Base-by-base conservation (phyloP, 2,888 invertebrate species). In the Dromius quadrimaculatus region DNA sequence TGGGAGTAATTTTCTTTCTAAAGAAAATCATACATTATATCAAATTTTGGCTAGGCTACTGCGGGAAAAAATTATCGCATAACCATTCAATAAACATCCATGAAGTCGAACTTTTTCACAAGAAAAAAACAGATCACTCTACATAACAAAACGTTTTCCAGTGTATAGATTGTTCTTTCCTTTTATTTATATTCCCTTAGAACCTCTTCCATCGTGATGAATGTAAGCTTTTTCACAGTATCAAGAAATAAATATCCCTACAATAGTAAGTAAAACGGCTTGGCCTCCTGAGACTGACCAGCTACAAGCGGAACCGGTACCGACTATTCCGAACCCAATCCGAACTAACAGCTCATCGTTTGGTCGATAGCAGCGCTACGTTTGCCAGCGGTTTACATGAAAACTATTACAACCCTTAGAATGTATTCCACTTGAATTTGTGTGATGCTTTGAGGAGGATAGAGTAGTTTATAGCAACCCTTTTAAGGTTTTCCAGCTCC, bases 171-270 rank as follows among this genome's bases (percentile, higher is more conserved):
- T 20, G 20, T n/a, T 11, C 28, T 28, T 3, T n/a, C 9, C 54
- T 15, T 32, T 8, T 28, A 28, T 54, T 54, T 54, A 32, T 54
- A 54, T 54, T 23, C 54, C 13, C 1, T 15, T 2, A 1, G n/a
- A 3, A 47, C 8, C 23, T 11, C 54, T 11, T 54, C 28, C 28
- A 54, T 6, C 23, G n/a, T 54, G 54, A 54, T 28, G 54, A 54
- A 54, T 54, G 13, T 23, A 2, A 17, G 54, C 9, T 47, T n/a
- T 47, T 47, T 47, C 22, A 8, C 13, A 2, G 32, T 54, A 32
- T 8, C 54, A 54, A 22, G 54, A 54, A 54, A 54, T 54, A 54
- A 28, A 54, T 54, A 54, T 11, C 54, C 8, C 23, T n/a, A 28
- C 15, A n/a, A 13, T 13, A 2, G 54, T 13, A 54, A 54, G 28